These are phyloP conservation scores for Ptychobarbus kaznakovi DNA, from an alignment of 2,797 vertebrate species.

Conservation along the genomic window DNA sequence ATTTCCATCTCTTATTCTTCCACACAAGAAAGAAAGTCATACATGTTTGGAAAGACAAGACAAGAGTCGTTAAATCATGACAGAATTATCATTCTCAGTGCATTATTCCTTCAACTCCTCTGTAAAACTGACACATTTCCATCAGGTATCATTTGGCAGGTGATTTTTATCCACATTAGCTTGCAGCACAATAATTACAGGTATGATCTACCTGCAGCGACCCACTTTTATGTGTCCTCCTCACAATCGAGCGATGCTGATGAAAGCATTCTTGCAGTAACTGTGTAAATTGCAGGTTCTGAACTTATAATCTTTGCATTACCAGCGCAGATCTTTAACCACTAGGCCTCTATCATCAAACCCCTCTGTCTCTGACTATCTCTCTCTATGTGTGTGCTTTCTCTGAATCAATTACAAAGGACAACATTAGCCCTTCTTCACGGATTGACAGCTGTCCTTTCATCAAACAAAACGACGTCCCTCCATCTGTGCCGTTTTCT, in stretches of 20 bases:
- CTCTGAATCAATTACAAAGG: slow-evolving; percentile 15
- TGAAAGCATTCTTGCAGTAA: slow-evolving; percentile 37
- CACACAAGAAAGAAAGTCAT: not conserved
- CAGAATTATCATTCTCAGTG: not conserved
- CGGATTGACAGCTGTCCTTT: slow-evolving; percentile 44
- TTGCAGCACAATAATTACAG: slow-evolving; percentile 24
- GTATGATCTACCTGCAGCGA: not conserved
- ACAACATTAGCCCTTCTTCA: slow-evolving; percentile 35
- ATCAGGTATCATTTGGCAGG: slow-evolving; percentile 13
- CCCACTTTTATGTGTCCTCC: not conserved
- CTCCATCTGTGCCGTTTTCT: slow-evolving; percentile 42
- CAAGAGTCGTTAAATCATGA: not conserved
- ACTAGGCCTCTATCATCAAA: not conserved
- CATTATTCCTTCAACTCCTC: not conserved
- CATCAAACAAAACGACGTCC: not conserved
- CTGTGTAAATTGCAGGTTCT: slow-evolving; percentile 17
- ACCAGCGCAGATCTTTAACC: slow-evolving; percentile 14
- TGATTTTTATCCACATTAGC: slow-evolving; percentile 9
- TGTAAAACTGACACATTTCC: slow-evolving; percentile 27
- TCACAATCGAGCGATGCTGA: not conserved
- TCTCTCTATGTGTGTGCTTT: not conserved
- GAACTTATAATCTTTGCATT: slow-evolving; percentile 44
- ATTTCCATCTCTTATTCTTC: not conserved
- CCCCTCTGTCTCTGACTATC: slow-evolving; percentile 5
- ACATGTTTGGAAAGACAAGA: not conserved